phyloP scores from a whole-genome alignment of 2,113 vertebrate species.

The Passer montanus region DNA sequence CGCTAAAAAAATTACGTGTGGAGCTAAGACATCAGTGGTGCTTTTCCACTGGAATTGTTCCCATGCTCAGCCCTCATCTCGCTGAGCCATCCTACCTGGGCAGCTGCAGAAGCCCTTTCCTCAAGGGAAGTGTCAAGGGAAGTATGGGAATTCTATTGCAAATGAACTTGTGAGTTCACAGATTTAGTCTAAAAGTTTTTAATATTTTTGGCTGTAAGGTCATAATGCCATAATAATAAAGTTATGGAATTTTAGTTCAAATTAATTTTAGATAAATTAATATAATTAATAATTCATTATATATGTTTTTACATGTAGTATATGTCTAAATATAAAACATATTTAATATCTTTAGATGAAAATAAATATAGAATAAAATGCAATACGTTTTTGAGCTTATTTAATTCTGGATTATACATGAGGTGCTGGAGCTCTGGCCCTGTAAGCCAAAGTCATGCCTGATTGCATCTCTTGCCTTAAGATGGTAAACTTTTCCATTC shows the following conservation, averaged over 20 bases:
- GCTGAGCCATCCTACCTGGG: not conserved
- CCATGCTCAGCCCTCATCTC: not conserved
- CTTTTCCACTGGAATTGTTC: not conserved
- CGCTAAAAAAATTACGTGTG: not conserved
- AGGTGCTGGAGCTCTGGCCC: not conserved
- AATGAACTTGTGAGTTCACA: not conserved
- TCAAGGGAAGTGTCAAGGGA: not conserved
- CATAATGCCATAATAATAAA: not conserved
- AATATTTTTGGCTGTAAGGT: not conserved
- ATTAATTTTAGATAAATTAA: not conserved
- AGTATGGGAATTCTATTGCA: not conserved
- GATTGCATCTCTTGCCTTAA: not conserved
- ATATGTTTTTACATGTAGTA: not conserved
- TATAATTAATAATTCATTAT: not conserved
- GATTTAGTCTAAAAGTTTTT: not conserved
- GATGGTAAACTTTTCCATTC: not conserved
- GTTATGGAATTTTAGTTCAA: not conserved
- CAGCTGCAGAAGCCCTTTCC: not conserved
- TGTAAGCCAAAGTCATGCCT: not conserved
- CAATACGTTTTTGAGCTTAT: not conserved
- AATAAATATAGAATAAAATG: not conserved
- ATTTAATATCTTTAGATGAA: not conserved
- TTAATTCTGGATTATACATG: not conserved
- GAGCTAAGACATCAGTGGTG: not conserved
- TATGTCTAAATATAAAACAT: not conserved